Evolutionary conservation across 2,888 invertebrate species (phyloP).

Genomic region (Bembecia ichneumoniformis): DNA sequence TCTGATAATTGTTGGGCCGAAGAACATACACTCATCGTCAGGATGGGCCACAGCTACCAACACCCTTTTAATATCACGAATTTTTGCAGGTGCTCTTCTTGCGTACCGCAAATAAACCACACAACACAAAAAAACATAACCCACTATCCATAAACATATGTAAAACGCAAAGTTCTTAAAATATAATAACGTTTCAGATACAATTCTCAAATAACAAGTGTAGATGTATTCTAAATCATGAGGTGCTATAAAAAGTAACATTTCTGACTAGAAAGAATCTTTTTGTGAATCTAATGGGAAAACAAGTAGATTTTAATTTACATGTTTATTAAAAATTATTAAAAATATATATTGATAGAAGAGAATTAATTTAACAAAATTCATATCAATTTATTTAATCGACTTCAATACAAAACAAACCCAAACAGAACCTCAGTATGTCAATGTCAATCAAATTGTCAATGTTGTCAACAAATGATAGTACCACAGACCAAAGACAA

Average conservation of each 20-base stretch:
- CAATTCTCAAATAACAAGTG: conserved; percentile 45
- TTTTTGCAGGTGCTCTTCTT: conserved; percentile 60
- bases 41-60: conserved; percentile 94
- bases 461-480: no score
- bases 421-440: no score
- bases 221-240: conserved; percentile 40
- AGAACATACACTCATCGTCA: conserved; percentile 99
- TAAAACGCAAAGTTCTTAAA: conserved; percentile 55
- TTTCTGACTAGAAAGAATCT: conserved; percentile 42
- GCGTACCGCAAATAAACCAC: conserved; percentile 67
- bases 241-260: conserved; percentile 38
- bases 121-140: conserved; percentile 60
- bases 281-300: background rate
- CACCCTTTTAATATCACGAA: conserved; percentile 73
- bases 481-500: no score
- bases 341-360: no score
- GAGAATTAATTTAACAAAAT: no score
- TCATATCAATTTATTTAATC: no score
- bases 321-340: background rate
- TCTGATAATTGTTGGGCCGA: conserved; percentile 89
- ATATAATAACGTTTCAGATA: conserved; percentile 48
- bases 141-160: conserved; percentile 69
- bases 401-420: no score
- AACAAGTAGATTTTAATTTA: background rate
- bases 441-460: no score